A percentile compares a stretch with the other conserved stretches of the same genome.
phyloP scores from a whole-genome alignment of 2,113 vertebrate genomes.

The Damaliscus lunatus region DNA sequence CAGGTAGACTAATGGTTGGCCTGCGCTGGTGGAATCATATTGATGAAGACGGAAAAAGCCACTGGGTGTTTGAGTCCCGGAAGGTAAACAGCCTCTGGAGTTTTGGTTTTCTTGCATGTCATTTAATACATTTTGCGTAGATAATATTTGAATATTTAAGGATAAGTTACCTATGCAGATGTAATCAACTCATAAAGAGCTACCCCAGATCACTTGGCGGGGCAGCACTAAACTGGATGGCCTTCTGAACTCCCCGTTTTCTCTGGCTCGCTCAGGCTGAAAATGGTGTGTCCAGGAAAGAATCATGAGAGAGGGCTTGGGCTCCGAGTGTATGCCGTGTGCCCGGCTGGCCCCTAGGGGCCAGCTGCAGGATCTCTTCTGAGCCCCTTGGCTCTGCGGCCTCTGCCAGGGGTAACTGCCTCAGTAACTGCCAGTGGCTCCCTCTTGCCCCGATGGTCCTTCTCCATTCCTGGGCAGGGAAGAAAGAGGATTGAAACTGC shows the following conservation, averaged over 20 bases:
- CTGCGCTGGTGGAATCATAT: slow-evolving; percentile 98
- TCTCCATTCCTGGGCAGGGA: not conserved
- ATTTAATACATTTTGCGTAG: not conserved
- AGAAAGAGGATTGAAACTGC: not conserved
- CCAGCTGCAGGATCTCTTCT: not conserved
- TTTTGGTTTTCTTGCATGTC: not conserved
- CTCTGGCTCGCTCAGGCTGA: not conserved
- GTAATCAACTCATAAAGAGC: not conserved
- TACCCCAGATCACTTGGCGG: not conserved
- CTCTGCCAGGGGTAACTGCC: not conserved
- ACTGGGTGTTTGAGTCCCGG: slow-evolving; percentile 95
- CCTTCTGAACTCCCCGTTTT: not conserved
- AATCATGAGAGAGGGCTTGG: not conserved
- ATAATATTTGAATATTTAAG: not conserved
- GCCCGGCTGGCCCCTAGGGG: not conserved
- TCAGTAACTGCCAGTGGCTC: not conserved
- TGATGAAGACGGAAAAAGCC: slow-evolving; percentile 93
- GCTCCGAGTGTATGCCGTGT: not conserved
- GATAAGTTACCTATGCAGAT: not conserved
- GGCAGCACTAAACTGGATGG: not conserved
- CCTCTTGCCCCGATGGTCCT: not conserved
- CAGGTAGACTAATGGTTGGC: slow-evolving; percentile 93
- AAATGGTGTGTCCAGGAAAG: not conserved
- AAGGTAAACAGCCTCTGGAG: slow-evolving; percentile 82
- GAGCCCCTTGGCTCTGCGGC: not conserved